Evolutionary conservation across 2,113 vertebrate species (phyloP).

Genomic region (Edolisoma coerulescens): DNA sequence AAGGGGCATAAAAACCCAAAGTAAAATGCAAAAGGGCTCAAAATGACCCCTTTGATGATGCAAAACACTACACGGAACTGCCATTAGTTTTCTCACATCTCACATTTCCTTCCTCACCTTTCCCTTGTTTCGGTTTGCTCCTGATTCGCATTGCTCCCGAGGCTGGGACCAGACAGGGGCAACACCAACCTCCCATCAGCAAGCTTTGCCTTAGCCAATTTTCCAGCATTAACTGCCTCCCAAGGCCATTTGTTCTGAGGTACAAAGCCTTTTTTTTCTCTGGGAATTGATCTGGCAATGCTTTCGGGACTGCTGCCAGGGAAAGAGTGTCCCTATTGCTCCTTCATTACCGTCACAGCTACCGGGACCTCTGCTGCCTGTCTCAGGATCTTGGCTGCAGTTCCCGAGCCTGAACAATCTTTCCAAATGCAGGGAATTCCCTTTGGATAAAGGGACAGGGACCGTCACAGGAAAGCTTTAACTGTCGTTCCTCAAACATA

Average conservation of each 20-base stretch:
- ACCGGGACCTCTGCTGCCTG: neutral
- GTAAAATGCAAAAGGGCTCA: neutral
- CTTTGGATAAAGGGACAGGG: neutral
- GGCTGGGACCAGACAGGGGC: neutral
- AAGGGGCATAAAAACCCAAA: neutral
- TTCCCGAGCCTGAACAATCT: neutral
- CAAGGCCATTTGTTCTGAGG: neutral
- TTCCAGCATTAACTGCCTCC: neutral
- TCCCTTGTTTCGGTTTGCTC: neutral
- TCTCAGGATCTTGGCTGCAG: slow-evolving; percentile 2
- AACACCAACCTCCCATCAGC: neutral
- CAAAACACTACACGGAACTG: neutral
- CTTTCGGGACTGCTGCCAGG: neutral
- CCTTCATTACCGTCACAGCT: neutral
- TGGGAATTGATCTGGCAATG: neutral
- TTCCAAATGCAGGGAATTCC: slow-evolving; percentile 42
- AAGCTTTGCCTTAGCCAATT: neutral
- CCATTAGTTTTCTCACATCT: neutral
- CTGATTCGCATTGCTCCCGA: neutral
- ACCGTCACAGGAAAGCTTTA: neutral
- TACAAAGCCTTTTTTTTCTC: neutral
- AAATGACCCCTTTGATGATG: neutral
- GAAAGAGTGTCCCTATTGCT: neutral
- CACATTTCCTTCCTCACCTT: neutral
- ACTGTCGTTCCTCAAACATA: neutral